Base-by-base conservation (phyloP, 2,113 vertebrate genomes). In the Daubentonia madagascariensis region DNA sequence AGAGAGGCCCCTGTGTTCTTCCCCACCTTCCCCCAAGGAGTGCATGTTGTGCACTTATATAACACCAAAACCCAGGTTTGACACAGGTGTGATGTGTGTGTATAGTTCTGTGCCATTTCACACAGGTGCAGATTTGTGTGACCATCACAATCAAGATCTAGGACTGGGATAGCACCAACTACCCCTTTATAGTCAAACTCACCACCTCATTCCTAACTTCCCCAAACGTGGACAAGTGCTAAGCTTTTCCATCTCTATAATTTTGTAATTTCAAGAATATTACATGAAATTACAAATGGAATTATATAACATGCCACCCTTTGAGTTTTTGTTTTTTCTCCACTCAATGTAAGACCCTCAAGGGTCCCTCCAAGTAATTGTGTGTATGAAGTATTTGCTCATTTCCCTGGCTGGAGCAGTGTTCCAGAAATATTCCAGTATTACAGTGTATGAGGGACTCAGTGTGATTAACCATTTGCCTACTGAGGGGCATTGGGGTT, bases 1-100 rank as follows among this genome's bases (percentile, higher is more conserved):
- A 30, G n/a, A 22, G 28, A 28, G 4, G 10, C 2, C 14, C 43
- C n/a, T 10, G 1, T 0, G 11, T 2, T 2, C 6, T 50, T 16
- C n/a, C 5, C 35, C 1, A 1, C 48, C 35, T 23, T 10, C 10
- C 3, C 22, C 22, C 13, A 1, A 0, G 0, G 59, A 30, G 0
- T 1, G 0, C 0, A 0, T 0, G 1, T 18, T 1, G 6, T 5
- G 0, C 13, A 5, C 1, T 16, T 1, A 63, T 2, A 6, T 8
- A 13, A 0, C 1, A 28, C 17, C 57, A 35, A 18, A 18, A 11
- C 17, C 0, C 5, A 43, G 54, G 3, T 12, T 7, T 8, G 6
- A 3, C 40, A 0, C 7, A 3, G 52, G 50, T 11, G 8, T 20
- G 1, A 1, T 0, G 14, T 13, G 7, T 0, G 16, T 0, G 14